Conservation (phyloP, 2,797 vertebrate genomes). For the Rhodeus uyekii region DNA sequence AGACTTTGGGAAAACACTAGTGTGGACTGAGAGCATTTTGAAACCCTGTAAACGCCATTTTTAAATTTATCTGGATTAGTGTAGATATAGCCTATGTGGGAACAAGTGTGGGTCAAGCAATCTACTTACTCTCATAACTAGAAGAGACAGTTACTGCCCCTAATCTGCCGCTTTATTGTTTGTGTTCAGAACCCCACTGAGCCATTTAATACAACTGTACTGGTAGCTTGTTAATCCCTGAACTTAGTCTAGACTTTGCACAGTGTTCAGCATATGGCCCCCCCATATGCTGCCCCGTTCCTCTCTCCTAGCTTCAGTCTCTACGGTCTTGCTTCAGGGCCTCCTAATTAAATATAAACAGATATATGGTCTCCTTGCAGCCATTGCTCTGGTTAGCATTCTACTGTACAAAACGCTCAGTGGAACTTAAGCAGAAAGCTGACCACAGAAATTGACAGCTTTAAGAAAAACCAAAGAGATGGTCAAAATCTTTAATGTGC, state of each 20-base stretch:
- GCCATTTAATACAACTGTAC: conserved; percentile 32
- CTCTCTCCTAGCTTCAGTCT: background rate
- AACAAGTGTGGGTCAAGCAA: background rate
- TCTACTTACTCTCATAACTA: background rate
- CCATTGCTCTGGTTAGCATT: conserved; percentile 12
- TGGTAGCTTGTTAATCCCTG: conserved; percentile 47
- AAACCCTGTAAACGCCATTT: background rate
- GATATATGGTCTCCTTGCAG: conserved; percentile 42
- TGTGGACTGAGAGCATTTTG: background rate
- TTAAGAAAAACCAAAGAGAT: background rate
- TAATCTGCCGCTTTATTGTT: conserved; percentile 22
- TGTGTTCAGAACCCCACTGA: conserved; percentile 13
- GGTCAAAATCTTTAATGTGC: background rate
- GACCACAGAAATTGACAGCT: conserved; percentile 5
- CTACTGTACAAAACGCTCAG: conserved; percentile 29
- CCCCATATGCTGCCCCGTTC: conserved; percentile 19
- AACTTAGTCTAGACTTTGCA: conserved; percentile 44
- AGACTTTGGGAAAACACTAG: background rate
- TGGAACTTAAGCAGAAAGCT: conserved; percentile 36
- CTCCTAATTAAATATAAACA: conserved; percentile 60
- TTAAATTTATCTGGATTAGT: background rate
- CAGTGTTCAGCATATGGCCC: conserved; percentile 42
- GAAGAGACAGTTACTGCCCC: conserved; percentile 1
- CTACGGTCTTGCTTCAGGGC: conserved; percentile 34
- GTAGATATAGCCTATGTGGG: background rate